phyloP scores from a whole-genome alignment of 2,888 invertebrate species.

The Parthenolecanium corni region DNA sequence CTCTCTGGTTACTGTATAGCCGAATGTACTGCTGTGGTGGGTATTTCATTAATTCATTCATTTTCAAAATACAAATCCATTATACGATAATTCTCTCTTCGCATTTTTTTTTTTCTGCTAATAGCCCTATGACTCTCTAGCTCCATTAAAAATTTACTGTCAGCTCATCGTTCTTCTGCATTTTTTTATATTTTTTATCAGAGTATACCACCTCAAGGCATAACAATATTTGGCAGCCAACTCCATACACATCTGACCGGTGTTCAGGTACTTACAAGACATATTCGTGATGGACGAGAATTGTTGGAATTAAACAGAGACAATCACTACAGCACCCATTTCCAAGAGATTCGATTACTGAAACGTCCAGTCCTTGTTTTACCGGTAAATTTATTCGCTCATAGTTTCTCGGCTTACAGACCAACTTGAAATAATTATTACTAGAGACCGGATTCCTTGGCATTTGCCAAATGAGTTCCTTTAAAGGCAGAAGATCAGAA shows the following conservation, averaged over 20 bases:
- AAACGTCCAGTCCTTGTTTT: constrained; percentile 65
- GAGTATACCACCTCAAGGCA: constrained; percentile 71
- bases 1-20: constrained; percentile 82
- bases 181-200: constrained; percentile 37
- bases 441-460: no score
- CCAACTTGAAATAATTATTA: no score
- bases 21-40: constrained; percentile 82
- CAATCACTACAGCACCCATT: constrained; percentile 92
- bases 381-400: constrained; percentile 51
- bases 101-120: background rate
- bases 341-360: constrained; percentile 87
- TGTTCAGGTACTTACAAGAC: constrained; percentile 67
- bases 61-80: background rate
- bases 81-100: background rate
- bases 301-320: constrained; percentile 77
- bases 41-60: constrained; percentile 33
- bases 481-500: no score
- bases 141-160: background rate
- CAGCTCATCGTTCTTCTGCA: background rate
- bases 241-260: constrained; percentile 94
- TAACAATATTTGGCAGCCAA: constrained; percentile 88
- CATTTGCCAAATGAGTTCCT: no score
- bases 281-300: constrained; percentile 69
- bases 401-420: no score
- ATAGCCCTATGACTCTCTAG: background rate